A percentile compares a stretch with the other conserved stretches of the same genome.
phyloP scores from a whole-genome alignment of 2,888 invertebrate species.

The Petrolisthes cinctipes region DNA sequence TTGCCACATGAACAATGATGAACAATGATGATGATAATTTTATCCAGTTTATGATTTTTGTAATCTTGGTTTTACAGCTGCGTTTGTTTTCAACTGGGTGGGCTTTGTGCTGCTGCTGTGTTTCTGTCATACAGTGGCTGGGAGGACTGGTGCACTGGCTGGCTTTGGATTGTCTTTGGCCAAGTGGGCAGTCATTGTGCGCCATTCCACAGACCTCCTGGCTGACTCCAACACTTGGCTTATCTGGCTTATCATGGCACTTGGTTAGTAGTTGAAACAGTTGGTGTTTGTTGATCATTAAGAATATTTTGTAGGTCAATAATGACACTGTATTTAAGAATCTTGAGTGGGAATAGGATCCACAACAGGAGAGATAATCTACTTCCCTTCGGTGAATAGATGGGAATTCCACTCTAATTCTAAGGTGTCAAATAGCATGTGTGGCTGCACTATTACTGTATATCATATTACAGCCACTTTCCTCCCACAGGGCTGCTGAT shows the following conservation, averaged over 20 bases:
- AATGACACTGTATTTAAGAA: too few relatives aligned
- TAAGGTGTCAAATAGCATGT: background rate
- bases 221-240: constrained; percentile 91
- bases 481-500: constrained; percentile 79
- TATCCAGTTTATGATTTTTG: constrained; percentile 27
- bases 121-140: constrained; percentile 93
- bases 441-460: background rate
- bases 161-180: constrained; percentile 93
- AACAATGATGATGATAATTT: background rate
- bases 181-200: constrained; percentile 95
- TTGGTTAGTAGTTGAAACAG: constrained; percentile 76
- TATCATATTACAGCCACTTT: background rate
- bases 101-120: constrained; percentile 92
- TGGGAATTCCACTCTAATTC: background rate
- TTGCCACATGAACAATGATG: background rate
- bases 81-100: constrained; percentile 96
- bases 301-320: too few relatives aligned
- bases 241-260: constrained; percentile 93
- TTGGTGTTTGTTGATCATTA: background rate
- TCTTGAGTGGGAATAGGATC: background rate
- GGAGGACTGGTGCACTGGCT: constrained; percentile 90
- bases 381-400: background rate
- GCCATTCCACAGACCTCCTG: constrained; percentile 88
- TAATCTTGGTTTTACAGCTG: constrained; percentile 76
- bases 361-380: background rate